Conservation (phyloP, 1,140 invertebrate genomes). For the Gryon sp. region DNA sequence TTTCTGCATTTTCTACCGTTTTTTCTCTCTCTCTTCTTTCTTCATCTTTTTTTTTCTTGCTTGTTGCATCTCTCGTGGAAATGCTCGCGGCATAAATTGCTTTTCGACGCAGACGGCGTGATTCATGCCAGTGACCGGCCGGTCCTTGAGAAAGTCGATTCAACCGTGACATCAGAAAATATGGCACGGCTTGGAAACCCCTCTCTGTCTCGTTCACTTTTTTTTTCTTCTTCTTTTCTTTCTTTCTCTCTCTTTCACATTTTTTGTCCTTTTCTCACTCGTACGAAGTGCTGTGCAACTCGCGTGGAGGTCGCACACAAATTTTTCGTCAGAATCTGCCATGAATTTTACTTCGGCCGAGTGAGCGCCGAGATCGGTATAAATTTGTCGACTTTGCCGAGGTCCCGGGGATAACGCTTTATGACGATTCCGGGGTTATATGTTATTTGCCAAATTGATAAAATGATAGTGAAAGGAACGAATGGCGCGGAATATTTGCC, state of each 20-base stretch:
- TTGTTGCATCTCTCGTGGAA: slow-evolving; percentile 20
- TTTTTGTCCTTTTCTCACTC: too few relatives aligned
- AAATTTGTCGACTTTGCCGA: slow-evolving; percentile 4
- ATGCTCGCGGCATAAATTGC: slow-evolving; percentile 49
- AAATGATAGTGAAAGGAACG: slow-evolving; percentile 28
- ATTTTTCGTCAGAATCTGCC: slow-evolving; percentile 38
- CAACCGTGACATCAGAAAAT: slow-evolving; percentile 53
- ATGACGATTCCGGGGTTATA: slow-evolving; percentile 51
- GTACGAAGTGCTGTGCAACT: too few relatives aligned
- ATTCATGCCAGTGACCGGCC: slow-evolving; percentile 41
- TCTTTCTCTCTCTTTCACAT: background rate
- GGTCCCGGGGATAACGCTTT: slow-evolving; percentile 28
- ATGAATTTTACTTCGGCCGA: slow-evolving; percentile 40
- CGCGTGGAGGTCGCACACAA: background rate
- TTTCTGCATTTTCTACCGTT: too few relatives aligned
- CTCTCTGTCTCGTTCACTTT: background rate
- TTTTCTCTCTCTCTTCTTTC: too few relatives aligned
- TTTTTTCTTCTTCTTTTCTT: background rate
- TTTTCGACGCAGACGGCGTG: slow-evolving; percentile 47
- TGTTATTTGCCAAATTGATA: slow-evolving; percentile 51
- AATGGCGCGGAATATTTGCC: slow-evolving; percentile 10
- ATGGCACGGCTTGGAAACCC: slow-evolving; percentile 33
- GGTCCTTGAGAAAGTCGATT: slow-evolving; percentile 55
- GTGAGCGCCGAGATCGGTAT: slow-evolving; percentile 3
- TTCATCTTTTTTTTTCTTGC: background rate